These are phyloP conservation scores for Pseudopipra pipra DNA, from an alignment of 2,113 vertebrate species.

Conservation along the genomic window DNA sequence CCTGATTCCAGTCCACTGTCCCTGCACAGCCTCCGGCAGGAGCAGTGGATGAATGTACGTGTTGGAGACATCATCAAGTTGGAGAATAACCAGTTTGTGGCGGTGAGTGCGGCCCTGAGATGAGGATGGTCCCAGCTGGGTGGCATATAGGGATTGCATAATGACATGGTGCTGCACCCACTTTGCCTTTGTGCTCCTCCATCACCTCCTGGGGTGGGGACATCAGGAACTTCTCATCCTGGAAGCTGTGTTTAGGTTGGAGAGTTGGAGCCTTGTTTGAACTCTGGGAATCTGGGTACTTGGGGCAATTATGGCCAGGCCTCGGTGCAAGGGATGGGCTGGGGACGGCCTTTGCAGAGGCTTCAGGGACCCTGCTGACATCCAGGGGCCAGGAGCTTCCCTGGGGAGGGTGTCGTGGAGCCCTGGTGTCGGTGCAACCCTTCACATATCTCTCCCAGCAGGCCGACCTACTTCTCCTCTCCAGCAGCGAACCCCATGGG, in stretches of 20 bases:
- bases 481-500: constrained; percentile 93
- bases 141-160: too few species aligned
- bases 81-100: constrained; percentile 96
- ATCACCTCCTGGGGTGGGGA: neutral
- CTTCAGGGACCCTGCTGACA: neutral
- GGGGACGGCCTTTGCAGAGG: neutral
- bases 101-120: constrained; percentile 63
- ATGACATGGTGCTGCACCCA: accelerated
- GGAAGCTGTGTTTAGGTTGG: neutral
- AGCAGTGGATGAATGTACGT: constrained; percentile 94
- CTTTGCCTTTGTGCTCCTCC: neutral
- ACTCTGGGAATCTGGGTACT: neutral
- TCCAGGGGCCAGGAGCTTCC: neutral
- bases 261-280: neutral
- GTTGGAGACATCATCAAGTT: constrained; percentile 96
- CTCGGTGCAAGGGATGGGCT: neutral
- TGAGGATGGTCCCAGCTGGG: neutral
- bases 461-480: constrained; percentile 95
- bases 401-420: neutral
- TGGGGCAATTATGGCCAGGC: neutral
- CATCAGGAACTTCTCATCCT: neutral
- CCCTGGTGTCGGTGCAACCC: too few species aligned
- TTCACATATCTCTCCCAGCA: constrained; percentile 39
- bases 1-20: neutral
- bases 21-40: constrained; percentile 82